Base-by-base conservation (phyloP, 2,888 invertebrate genomes). In the Scaptomyza polygonia region DNA sequence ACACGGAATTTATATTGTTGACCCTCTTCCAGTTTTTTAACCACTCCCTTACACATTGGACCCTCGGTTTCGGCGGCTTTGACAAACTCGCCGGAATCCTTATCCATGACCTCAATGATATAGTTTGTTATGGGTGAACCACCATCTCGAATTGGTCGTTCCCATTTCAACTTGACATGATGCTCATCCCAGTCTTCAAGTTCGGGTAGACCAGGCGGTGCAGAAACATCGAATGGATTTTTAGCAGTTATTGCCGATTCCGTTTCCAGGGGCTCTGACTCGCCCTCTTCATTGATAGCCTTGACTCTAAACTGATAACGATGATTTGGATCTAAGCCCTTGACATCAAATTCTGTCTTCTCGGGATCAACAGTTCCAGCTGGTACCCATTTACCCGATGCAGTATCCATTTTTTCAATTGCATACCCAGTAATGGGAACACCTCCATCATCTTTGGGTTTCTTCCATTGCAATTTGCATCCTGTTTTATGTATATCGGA, bases 281-380 rank as follows among this genome's bases (percentile, higher is more conserved):
- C 97, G 5, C 99, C 99, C 91, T 99, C 98, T 88, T 98, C 97
- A 91, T 99, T 99, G 9, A 97, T 94, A 7, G 99, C 99, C 89
- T 97, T 97, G 0, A 99, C 98, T 64, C 99, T 94, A 95, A 99
- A 99, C 91, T 98, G 97, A 92, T 99, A 99, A 67, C 98, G 97
- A 91, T 97, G 97, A 75, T 97, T 97, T 56, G 98, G 97, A 92
- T 98, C 97, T 12, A 99, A 93, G 42, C 98, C 98, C 92, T 92
- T 89, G 29, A 98, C 94, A 76, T 96, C 95, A 74, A 96, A 95
- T 85, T 97, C 96, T 0, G 95, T 94, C 86, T 95, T 95, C 51
- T 96, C 96, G 0, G 97, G 95, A 83, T 96, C 96, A 16, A 96
- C 95, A 66, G 96, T 95, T 14, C 96, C 96, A 64, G 97, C 97